Evolutionary conservation across 2,797 vertebrate species (phyloP).

Genomic region (Periparus ater): DNA sequence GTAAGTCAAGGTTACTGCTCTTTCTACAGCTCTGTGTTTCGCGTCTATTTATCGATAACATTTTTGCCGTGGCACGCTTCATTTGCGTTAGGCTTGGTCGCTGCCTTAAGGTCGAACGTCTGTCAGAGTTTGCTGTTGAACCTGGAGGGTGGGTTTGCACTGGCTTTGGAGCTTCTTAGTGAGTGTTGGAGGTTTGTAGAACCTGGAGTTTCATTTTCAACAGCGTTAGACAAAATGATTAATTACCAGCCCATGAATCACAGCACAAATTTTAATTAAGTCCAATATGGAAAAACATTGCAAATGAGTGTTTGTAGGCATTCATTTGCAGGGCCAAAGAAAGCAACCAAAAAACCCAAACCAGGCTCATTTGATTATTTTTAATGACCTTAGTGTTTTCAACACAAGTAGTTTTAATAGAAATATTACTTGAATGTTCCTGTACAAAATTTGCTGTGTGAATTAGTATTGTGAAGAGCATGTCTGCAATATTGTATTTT

Average conservation of each 20-base stretch:
- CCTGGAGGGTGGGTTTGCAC: neutral
- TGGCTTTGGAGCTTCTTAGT: neutral
- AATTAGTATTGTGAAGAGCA: neutral
- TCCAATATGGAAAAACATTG: neutral
- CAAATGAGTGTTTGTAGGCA: neutral
- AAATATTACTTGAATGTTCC: neutral
- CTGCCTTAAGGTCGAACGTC: neutral
- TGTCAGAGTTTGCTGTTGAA: neutral
- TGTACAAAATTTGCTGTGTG: neutral
- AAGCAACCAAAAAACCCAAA: neutral
- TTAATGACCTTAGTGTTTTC: neutral
- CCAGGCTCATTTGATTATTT: neutral
- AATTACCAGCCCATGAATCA: neutral
- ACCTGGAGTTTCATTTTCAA: neutral
- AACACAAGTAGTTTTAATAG: neutral
- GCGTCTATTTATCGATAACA: accelerated
- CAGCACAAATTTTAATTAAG: neutral
- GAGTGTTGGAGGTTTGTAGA: neutral
- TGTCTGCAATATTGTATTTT: neutral
- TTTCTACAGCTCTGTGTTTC: neutral
- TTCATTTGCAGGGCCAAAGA: neutral
- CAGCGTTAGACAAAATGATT: neutral
- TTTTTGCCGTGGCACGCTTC: neutral
- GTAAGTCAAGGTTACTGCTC: constrained; percentile 79
- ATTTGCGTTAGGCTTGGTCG: neutral